Evolutionary conservation across 2,888 invertebrate species (phyloP), one percentile per base, ranked within the genome.

Genomic region (Lasioglossum leucozonium): DNA sequence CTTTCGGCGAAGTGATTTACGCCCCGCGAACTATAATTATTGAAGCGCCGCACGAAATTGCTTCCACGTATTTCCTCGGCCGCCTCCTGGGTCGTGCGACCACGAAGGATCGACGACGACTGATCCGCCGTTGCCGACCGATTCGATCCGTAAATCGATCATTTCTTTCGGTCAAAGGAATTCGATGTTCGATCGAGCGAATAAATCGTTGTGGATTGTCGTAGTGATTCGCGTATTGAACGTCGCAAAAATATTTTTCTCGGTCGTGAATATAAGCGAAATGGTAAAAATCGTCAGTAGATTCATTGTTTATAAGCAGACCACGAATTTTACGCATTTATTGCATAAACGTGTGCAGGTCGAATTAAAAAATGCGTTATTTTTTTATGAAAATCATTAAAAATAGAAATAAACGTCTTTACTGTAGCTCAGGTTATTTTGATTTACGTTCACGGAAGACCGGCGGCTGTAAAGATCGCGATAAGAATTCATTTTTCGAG

Each of bases 1-100:
- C 88, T 91, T 92, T 92, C 92, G 92, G 84, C 92, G 91, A 92
- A 92, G 89, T 92, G 92, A 92, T 92, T 92, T 92, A 92, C 92
- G 91, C 91, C 87, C 86, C 69, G 89, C 87, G 85, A 87, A 86
- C 88, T 90, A 81, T 91, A 92, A 92, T 92, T 92, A 92, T 92
- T 88, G 92, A 91, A 91, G 89, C 88, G 90, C 91, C 91, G 89
- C 90, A 86, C 87, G 85, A 89, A 91, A 92, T 91, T 81, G 87
- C 90, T 91, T 92, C 88, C 84, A 85, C 78, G 86, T 87, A 87
- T 87, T 83, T 77, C 62, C 82, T 55, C 34, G 44, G 55, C 8
- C 42, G 30, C 62, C 26, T 22, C 34, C 62, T 30, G 22, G 67
- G 37, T 67, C 67, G 67, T 67, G 67, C 22, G 67, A 67, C 67